Conservation (phyloP, 2,797 vertebrate genomes). For the Thaleichthys pacificus region DNA sequence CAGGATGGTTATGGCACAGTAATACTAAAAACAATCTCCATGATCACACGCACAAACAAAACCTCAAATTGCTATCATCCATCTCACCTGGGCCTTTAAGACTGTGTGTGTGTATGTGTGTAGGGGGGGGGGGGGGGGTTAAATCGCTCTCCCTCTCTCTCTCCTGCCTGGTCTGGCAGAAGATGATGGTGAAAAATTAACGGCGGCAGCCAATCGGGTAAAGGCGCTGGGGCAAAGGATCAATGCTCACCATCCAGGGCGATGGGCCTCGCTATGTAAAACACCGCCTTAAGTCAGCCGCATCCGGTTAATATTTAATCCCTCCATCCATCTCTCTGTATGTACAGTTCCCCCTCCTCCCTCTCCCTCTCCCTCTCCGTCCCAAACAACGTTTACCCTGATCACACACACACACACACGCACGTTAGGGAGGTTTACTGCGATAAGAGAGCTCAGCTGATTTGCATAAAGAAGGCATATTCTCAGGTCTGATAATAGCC, state of each 20-base stretch:
- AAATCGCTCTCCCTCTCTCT: conserved; percentile 33
- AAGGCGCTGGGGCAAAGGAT: conserved; percentile 62
- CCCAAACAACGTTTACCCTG: no score
- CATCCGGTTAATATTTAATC: conserved; percentile 78
- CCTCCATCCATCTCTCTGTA: conserved; percentile 68
- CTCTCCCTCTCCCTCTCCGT: no score
- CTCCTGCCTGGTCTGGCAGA: conserved; percentile 41
- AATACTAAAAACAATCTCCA: conserved; percentile 75
- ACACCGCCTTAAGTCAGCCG: conserved; percentile 75
- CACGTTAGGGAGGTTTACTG: conserved; percentile 42
- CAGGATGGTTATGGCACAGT: conserved; percentile 65
- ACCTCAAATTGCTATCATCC: conserved; percentile 78
- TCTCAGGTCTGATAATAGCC: conserved; percentile 72
- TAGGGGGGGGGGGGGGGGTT: conserved; percentile 33
- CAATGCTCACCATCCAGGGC: conserved; percentile 56
- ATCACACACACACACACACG: conserved; percentile 47
- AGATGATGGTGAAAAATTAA: conserved; percentile 69
- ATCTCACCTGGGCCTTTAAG: conserved; percentile 72
- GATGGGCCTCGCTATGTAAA: conserved; percentile 71
- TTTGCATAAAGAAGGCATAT: conserved; percentile 74
- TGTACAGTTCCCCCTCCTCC: background rate
- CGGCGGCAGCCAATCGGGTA: conserved; percentile 58
- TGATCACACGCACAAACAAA: conserved; percentile 78
- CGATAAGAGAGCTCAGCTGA: conserved; percentile 68
- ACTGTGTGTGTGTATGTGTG: conserved; percentile 12